These are phyloP conservation scores for Gadus chalcogrammus DNA, from an alignment of 2,113 vertebrate species.

Conservation along the genomic window DNA sequence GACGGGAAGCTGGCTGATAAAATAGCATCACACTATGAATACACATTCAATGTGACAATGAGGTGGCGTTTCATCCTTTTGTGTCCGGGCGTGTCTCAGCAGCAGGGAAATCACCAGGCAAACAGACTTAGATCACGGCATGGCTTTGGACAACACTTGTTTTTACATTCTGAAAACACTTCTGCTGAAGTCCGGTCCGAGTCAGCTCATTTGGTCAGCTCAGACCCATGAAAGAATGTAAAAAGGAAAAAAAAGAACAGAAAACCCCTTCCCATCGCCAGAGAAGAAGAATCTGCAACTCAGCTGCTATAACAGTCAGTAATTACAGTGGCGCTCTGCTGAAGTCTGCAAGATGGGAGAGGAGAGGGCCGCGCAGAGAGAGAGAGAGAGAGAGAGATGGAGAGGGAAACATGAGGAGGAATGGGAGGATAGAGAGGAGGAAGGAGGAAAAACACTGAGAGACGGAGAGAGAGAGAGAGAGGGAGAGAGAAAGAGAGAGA, in stretches of 20 bases:
- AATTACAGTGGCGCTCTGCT: conserved; percentile 76
- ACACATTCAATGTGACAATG: too few relatives aligned
- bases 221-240: conserved; percentile 40
- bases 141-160: not conserved
- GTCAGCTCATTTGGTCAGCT: conserved; percentile 45
- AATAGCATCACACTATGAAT: too few relatives aligned
- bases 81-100: not conserved
- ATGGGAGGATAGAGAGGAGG: conserved; percentile 19
- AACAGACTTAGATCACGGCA: conserved; percentile 8
- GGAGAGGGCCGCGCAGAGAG: conserved; percentile 10
- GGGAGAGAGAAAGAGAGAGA: too few relatives aligned
- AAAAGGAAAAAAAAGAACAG: conserved; percentile 13
- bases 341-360: conserved; percentile 71
- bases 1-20: too few relatives aligned
- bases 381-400: conserved; percentile 15
- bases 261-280: conserved; percentile 43
- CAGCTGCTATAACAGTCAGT: conserved; percentile 66
- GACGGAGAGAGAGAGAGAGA: too few relatives aligned
- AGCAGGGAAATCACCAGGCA: not conserved
- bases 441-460: conserved; percentile 12
- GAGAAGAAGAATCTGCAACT: conserved; percentile 72
- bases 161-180: not conserved
- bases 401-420: conserved; percentile 8
- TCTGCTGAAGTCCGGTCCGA: conserved; percentile 23
- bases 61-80: too few relatives aligned